Evolutionary conservation across 2,888 invertebrate species (phyloP).

Genomic region (Conomelus anceps): DNA sequence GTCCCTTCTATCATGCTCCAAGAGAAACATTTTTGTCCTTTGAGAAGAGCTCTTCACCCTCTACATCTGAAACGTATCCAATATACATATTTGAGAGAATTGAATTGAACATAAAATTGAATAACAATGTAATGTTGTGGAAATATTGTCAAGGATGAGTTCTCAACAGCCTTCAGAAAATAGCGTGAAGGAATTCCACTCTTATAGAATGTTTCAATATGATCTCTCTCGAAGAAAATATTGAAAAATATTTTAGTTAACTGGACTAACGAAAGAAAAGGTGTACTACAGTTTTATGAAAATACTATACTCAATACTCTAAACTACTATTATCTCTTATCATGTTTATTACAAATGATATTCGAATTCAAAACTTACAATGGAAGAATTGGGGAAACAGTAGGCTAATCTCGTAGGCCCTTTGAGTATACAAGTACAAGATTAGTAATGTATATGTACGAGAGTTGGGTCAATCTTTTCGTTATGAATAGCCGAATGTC

Average conservation of each 20-base stretch:
- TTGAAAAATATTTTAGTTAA: background rate
- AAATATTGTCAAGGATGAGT: background rate
- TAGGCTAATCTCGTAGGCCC: no score
- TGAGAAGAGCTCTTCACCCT: background rate
- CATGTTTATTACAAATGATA: no score
- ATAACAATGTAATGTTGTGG: background rate
- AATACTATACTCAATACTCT: no score
- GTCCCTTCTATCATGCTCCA: background rate
- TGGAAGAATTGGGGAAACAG: no score
- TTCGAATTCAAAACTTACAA: no score
- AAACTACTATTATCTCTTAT: no score
- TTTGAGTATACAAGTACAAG: no score
- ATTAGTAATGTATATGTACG: no score
- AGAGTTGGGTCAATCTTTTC: no score
- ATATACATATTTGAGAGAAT: background rate
- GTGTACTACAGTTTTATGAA: no score
- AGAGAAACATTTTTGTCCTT: background rate
- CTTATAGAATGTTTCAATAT: background rate
- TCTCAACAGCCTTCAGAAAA: background rate
- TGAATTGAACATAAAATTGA: background rate
- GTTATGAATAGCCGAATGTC: no score
- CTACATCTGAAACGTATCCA: background rate
- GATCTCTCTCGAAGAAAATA: background rate
- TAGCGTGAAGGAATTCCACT: background rate
- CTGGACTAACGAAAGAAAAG: background rate